Evolutionary conservation across 2,797 vertebrate species (phyloP), one percentile per base, ranked within the genome.

Genomic region (Argentina silus): DNA sequence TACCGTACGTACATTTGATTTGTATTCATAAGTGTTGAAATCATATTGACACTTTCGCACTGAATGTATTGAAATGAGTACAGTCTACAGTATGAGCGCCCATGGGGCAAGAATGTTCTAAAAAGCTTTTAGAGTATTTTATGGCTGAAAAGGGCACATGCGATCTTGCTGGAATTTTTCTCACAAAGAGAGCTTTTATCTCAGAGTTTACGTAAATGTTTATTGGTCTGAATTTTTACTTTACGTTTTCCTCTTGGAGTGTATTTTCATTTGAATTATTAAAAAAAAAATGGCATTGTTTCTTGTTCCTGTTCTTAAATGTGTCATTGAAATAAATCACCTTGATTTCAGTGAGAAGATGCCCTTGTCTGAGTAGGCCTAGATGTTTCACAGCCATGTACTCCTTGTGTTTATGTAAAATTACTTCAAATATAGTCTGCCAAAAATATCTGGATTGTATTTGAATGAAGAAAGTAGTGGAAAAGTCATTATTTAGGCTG

Each of bases 261-360:
- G 73, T 79, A 65, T 82, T 85, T 81, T 67, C 71, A 67, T 86
- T 78, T 85, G 7, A 43, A 36, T 36, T 36, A 36, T 36, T n/a
- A n/a, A n/a, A n/a, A n/a, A n/a, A n/a, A n/a, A n/a, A n/a, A n/a
- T n/a, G n/a, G n/a, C n/a, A n/a, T n/a, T n/a, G n/a, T n/a, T n/a
- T n/a, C 61, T 63, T 63, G 61, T 61, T 61, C 42, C 7, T 17
- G 42, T 44, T 8, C 15, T 7, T 7, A 42, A 14, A 6, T 14
- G 21, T 42, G 21, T 14, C 21, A 11, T 8, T 56, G 53, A 6
- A 23, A 23, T 59, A 7, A 27, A 23, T 12, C 57, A 42, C 4
- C 11, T 61, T 27, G 27, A 59, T 27, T 27, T 27, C 56, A 27
- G 21, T 21, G 11, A 59, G 6, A 59, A 9, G 10, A 6, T 27